Evolutionary conservation across 1,140 invertebrate species (phyloP).

Genomic region (Lepeophtheirus salmonis): DNA sequence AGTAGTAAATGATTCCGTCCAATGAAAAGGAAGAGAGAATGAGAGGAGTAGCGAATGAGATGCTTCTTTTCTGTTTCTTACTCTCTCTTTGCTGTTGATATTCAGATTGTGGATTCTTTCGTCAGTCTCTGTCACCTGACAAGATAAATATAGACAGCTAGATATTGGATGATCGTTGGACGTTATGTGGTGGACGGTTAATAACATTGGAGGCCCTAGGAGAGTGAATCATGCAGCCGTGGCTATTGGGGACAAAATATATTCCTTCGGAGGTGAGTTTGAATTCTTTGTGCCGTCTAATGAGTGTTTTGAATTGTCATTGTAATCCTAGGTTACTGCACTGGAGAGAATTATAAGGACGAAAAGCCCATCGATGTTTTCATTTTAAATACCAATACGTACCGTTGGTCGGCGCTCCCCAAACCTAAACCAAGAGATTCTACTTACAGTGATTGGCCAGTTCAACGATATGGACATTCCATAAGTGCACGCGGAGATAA

Average conservation of each 20-base stretch:
- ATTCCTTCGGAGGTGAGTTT: conserved; percentile 51
- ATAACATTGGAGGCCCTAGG: conserved; percentile 44
- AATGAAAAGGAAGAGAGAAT: too few relatives aligned
- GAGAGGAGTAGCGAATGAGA: too few relatives aligned
- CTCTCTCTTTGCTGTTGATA: too few relatives aligned
- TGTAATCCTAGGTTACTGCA: conserved; percentile 42
- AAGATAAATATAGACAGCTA: too few relatives aligned
- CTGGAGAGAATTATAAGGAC: conserved; percentile 47
- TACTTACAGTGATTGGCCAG: conserved; percentile 26
- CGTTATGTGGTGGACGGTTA: conserved; percentile 53
- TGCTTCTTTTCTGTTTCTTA: too few relatives aligned
- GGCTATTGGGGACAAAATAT: conserved; percentile 53
- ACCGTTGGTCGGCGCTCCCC: conserved; percentile 13
- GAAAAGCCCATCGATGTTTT: conserved; percentile 63
- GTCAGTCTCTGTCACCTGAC: too few relatives aligned
- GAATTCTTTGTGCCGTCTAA: not conserved
- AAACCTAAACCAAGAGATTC: conserved; percentile 22
- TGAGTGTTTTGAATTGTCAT: not conserved
- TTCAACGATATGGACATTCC: conserved; percentile 64
- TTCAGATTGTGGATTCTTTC: too few relatives aligned
- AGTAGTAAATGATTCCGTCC: too few relatives aligned
- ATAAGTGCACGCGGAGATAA: conserved; percentile 51
- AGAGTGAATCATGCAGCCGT: conserved; percentile 77
- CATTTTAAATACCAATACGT: conserved; percentile 49
- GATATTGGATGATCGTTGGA: not conserved